Base-by-base conservation (phyloP, 2,888 invertebrate species). In the Octonoba sinensis region DNA sequence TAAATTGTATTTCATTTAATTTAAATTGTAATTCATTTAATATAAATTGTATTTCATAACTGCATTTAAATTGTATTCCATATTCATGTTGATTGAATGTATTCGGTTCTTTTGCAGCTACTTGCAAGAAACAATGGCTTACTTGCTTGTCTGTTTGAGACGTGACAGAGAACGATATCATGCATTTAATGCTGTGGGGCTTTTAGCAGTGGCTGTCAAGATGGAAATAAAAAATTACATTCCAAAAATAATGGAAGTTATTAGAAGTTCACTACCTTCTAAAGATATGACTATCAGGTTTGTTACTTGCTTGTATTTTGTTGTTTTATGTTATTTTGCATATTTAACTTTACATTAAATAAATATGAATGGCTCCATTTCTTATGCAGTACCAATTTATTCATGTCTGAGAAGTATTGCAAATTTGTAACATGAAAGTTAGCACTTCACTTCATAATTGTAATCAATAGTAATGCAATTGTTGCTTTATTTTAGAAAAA, bases 171-270 rank as follows among this genome's bases (percentile, higher is more conserved):
- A 97, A 87, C 92, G 94, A 81, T 93, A 94, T 65, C 92, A 93
- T 87, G 96, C 97, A 0, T 97, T 97, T 87, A 93, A 95, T 22
- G 95, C 97, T 2, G 91, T 97, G 62, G 98, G 97, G 1, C 91
- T 96, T 16, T 92, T 98, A 87, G 94, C 96, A 0, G 94, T 96
- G 1, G 96, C 97, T 22, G 93, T 97, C 0, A 94, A 93, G 86
- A 91, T 92, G 74, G 93, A 94, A 73, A 95, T 97, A 66, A 93
- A 93, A 87, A 91, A 91, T 1, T 93, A 95, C 88, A 91, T 97
- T 24, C 92, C 93, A 0, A 92, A 92, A 86, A 95, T 97, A 79
- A 95, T 97, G 93, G 94, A 95, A 86, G 91, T 93, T 1, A 92
- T 96, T 24, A 93, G 93, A 87, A 90, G 91, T 84, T 92, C 93